A percentile compares a stretch with the other conserved stretches of the same genome.
phyloP scores from a whole-genome alignment of 2,797 vertebrate genomes.

The Sebastes nivosus region DNA sequence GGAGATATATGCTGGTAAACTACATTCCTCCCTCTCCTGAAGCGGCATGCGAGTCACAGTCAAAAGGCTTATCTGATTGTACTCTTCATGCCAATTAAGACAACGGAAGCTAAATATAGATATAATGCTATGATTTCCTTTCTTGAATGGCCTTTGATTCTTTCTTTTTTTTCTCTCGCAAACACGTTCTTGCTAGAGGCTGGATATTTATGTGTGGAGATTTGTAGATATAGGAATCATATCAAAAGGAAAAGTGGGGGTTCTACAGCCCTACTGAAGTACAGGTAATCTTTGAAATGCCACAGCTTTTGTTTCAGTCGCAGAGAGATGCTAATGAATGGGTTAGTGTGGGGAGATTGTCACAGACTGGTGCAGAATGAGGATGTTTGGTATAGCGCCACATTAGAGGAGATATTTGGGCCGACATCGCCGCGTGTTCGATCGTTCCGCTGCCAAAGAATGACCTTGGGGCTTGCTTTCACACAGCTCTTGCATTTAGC shows the following conservation, averaged over 20 bases:
- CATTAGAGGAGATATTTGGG: conserved; percentile 55
- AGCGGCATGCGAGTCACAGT: conserved; percentile 62
- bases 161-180: conserved; percentile 38
- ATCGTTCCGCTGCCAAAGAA: conserved; percentile 45
- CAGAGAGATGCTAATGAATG: conserved; percentile 46
- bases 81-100: conserved; percentile 82
- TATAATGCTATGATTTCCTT: conserved; percentile 68
- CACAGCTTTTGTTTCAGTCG: conserved; percentile 53
- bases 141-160: conserved; percentile 74
- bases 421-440: conserved; percentile 48
- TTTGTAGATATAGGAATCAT: conserved; percentile 57
- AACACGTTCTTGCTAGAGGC: conserved; percentile 46
- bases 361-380: conserved; percentile 15
- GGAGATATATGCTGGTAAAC: conserved; percentile 41
- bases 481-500: conserved; percentile 59
- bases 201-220: conserved; percentile 56
- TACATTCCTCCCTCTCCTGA: conserved; percentile 60
- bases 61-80: conserved; percentile 80
- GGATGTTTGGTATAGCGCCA: conserved; percentile 51
- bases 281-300: conserved; percentile 65
- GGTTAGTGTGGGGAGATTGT: not conserved
- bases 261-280: conserved; percentile 25
- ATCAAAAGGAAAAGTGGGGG: conserved; percentile 19
- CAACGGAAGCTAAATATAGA: conserved; percentile 76
- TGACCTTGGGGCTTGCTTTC: conserved; percentile 56